phyloP scores from a whole-genome alignment of 2,797 vertebrate genomes.

The Manis crassicaudata region DNA sequence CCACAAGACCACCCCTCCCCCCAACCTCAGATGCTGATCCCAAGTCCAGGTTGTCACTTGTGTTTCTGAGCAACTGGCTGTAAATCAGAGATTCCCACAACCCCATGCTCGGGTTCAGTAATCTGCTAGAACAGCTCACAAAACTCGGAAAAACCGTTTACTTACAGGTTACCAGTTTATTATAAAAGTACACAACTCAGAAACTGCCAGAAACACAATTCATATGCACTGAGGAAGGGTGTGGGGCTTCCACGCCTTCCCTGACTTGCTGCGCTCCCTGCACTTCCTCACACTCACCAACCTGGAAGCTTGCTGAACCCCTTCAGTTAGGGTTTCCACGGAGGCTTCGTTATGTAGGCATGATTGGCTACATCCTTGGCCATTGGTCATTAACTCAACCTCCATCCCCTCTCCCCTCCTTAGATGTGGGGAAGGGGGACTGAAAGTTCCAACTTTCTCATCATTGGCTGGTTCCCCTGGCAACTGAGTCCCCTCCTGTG shows the following conservation, averaged over 20 bases:
- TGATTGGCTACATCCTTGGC: background rate
- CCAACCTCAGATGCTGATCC: background rate
- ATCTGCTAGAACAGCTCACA: background rate
- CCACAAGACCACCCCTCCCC: background rate
- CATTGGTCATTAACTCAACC: background rate
- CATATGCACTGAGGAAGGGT: too few species aligned
- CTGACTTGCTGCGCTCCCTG: background rate
- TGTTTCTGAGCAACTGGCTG: background rate
- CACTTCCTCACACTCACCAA: background rate
- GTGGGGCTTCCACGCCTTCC: background rate
- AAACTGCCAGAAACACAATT: background rate
- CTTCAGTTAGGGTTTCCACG: background rate
- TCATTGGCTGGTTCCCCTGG: background rate
- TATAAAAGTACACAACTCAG: background rate
- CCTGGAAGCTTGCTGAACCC: background rate
- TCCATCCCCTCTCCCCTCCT: background rate
- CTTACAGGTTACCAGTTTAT: background rate
- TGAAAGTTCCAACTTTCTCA: background rate
- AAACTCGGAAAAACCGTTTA: background rate
- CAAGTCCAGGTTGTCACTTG: background rate
- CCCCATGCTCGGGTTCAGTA: background rate
- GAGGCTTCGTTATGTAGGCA: background rate
- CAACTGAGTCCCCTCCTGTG: background rate
- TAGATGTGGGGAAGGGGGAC: background rate
- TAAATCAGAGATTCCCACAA: background rate